Evolutionary conservation across 1,140 invertebrate genomes (phyloP).

Genomic region (Hypothenemus hampei): DNA sequence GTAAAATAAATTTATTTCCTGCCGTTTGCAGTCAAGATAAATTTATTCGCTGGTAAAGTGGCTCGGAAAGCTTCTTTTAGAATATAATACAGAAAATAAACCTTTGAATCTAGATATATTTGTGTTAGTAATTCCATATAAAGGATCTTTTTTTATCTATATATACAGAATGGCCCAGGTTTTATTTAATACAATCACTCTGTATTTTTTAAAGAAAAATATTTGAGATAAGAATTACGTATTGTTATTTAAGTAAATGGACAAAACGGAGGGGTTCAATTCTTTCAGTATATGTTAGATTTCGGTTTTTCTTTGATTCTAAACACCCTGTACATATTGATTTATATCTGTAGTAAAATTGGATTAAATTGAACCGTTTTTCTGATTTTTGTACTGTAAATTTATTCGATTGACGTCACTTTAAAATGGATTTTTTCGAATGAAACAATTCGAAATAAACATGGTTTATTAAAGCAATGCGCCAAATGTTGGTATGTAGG

Average conservation of each 20-base stretch:
- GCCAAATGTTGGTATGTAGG: neutral
- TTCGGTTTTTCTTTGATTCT: no score
- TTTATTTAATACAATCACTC: no score
- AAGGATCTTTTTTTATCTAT: no score
- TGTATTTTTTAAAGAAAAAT: no score
- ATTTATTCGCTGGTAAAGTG: constrained; percentile 11
- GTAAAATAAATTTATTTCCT: constrained; percentile 15
- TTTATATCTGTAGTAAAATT: no score
- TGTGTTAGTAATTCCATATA: neutral
- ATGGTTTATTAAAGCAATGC: neutral
- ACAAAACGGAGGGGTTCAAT: no score
- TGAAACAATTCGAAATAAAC: neutral
- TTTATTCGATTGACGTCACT: neutral
- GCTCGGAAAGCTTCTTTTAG: neutral
- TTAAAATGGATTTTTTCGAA: neutral
- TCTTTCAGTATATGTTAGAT: no score
- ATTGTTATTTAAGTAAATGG: no score
- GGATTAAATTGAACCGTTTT: no score
- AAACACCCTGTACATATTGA: no score
- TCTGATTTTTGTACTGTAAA: neutral
- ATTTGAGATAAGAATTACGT: no score
- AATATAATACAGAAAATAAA: constrained; percentile 1
- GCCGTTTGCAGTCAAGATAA: constrained; percentile 10
- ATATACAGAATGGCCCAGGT: neutral
- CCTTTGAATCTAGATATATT: neutral